phyloP scores from a whole-genome alignment of 2,797 vertebrate genomes.

The Bufotes viridis region DNA sequence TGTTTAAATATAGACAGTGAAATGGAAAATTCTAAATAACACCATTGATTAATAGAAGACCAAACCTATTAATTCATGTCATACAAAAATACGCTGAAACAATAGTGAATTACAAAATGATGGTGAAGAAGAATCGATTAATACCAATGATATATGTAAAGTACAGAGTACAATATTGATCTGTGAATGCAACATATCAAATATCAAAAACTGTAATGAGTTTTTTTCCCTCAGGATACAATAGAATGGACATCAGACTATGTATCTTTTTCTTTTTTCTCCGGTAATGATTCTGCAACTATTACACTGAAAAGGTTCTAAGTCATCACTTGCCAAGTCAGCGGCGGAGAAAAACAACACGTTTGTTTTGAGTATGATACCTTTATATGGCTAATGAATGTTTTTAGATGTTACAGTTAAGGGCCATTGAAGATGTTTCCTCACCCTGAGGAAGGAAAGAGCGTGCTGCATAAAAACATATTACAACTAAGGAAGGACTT shows the following conservation, averaged over 20 bases:
- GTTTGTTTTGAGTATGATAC: slow-evolving; percentile 38
- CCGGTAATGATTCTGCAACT: not conserved
- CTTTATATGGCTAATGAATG: slow-evolving; percentile 56
- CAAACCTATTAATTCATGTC: no score
- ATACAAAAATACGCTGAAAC: no score
- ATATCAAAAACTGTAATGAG: no score
- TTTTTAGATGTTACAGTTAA: slow-evolving; percentile 46
- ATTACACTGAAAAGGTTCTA: not conserved
- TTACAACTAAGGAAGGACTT: slow-evolving; percentile 57
- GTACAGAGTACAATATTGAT: no score
- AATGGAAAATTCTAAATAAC: no score
- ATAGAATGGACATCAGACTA: not conserved
- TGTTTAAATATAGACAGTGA: no score
- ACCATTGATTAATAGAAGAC: no score
- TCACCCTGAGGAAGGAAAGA: slow-evolving; percentile 57
- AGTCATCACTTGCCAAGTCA: slow-evolving; percentile 42
- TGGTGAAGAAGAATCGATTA: no score
- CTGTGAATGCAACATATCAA: no score
- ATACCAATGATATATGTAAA: no score
- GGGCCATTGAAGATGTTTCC: slow-evolving; percentile 55
- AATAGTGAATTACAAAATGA: no score
- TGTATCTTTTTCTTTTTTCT: not conserved
- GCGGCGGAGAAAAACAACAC: slow-evolving; percentile 39
- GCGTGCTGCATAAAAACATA: slow-evolving; percentile 56
- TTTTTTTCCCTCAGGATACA: not conserved